These are phyloP conservation scores for Drosophila baimaii DNA, from an alignment of 1,140 invertebrate species.

Conservation along the genomic window DNA sequence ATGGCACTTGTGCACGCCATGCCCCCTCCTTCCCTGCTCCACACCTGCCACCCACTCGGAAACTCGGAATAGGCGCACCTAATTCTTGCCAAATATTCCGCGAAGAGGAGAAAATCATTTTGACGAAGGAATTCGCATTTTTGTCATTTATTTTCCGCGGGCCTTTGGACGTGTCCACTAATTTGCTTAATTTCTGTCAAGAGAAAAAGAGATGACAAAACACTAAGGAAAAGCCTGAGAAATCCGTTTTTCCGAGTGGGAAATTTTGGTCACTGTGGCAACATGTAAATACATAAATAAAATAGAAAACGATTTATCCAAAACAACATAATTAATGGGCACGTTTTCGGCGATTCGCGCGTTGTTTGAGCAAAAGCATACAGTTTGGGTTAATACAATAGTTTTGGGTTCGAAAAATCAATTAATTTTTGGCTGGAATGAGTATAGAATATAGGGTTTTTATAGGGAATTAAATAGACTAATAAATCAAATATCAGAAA, in stretches of 20 bases:
- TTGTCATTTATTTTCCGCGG: conserved; percentile 40
- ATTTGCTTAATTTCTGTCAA: conserved; percentile 78
- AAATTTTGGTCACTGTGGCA: conserved; percentile 55
- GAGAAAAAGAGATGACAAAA: conserved; percentile 11
- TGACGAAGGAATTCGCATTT: conserved; percentile 49
- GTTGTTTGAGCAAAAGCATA: neutral
- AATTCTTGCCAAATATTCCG: conserved; percentile 55
- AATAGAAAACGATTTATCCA: conserved; percentile 69
- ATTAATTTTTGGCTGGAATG: neutral
- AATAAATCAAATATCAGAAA: too few species aligned
- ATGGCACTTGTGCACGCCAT: conserved; percentile 67
- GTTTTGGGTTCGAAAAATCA: neutral
- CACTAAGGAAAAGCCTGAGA: conserved; percentile 1
- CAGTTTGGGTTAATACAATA: conserved; percentile 12
- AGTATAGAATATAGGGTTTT: neutral
- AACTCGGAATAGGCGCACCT: conserved; percentile 54
- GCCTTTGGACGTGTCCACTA: conserved; percentile 62
- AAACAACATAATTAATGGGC: conserved; percentile 66
- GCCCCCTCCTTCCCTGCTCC: neutral
- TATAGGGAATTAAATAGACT: too few species aligned
- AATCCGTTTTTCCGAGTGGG: conserved; percentile 45
- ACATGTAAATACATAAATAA: conserved; percentile 61
- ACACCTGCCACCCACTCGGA: conserved; percentile 24
- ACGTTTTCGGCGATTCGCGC: conserved; percentile 15
- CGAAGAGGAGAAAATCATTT: conserved; percentile 28